Evolutionary conservation across 2,888 invertebrate genomes (phyloP), one percentile per base, ranked within the genome.

Genomic region (Mycogona germanica): DNA sequence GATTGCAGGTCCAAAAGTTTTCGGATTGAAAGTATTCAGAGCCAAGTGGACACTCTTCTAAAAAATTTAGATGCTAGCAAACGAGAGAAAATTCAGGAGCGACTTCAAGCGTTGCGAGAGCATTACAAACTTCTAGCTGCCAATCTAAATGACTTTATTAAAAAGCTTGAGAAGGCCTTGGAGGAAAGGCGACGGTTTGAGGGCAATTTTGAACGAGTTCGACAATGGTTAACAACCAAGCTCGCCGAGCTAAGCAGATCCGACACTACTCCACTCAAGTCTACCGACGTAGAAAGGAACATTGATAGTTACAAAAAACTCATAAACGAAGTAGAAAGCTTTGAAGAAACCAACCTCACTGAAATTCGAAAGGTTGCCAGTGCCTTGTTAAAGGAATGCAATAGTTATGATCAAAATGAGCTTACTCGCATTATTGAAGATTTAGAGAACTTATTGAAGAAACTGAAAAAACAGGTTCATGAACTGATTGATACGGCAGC

Each of bases 1-100:
- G 91, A 92, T 69, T 80, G 86, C 1, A 87, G 88, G 63, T 82
- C 84, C 7, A 88, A 89, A 68, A 82, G 84, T 64, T 78, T 84
- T 1, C 76, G 86, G 4, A 81, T 86, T 55, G 87, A 88, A 62
- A 83, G 85, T 0, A 72, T 93, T 26, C 83, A 87, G 62, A 87
- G 86, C 69, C 81, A 88, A 56, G 80, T 89, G 14, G 79, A 79
- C 57, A 85, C 86, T 60, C 83, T 92, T 72, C 81, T 84, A 64
- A 79, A 84, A 56, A 91, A 91, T 67, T 38, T 64, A 30, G 69
- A 93, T 35, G 80, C 84, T 5, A 78, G 80, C 0, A 93, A 93
- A 68, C 82, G 87, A 61, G 80, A 82, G 60, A 80, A 84, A 65
- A 70, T 92, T 47, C 85, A 87, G 65, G 75, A 78, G 0, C 78